Conservation (phyloP, 1,140 invertebrate genomes). For the Drosophila funebris region DNA sequence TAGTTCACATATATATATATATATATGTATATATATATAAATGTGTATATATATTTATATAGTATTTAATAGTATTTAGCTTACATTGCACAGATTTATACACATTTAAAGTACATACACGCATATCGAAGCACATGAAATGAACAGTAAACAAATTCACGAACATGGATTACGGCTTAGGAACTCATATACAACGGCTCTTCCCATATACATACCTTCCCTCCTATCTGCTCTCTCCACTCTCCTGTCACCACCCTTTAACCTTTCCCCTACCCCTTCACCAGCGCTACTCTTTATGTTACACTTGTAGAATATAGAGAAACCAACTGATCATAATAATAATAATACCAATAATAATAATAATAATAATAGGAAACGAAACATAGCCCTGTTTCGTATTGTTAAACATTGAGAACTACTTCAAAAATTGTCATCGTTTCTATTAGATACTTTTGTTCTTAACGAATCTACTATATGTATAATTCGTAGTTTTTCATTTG, state of each 20-base stretch:
- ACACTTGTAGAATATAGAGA: conserved; percentile 18
- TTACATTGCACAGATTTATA: conserved; percentile 69
- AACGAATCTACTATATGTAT: not conserved
- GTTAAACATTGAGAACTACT: conserved; percentile 42
- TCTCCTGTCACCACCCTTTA: not conserved
- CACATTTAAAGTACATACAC: conserved; percentile 75
- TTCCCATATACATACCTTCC: conserved; percentile 5
- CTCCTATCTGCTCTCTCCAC: not conserved
- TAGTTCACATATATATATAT: conserved; percentile 9
- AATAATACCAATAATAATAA: not conserved
- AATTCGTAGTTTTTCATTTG: conserved; percentile 8
- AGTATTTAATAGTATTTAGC: conserved; percentile 47
- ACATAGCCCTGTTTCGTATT: conserved; percentile 5
- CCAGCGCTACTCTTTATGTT: conserved; percentile 23
- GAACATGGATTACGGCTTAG: conserved; percentile 80
- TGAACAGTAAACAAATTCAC: conserved; percentile 81
- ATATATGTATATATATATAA: conserved; percentile 31
- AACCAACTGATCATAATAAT: not conserved
- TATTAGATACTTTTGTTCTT: conserved; percentile 10
- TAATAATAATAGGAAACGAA: not conserved
- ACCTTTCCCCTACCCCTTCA: not conserved
- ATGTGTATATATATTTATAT: conserved; percentile 49
- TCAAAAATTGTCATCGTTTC: conserved; percentile 21
- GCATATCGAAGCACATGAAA: conserved; percentile 79
- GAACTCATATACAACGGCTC: conserved; percentile 81